A percentile compares a stretch with the other conserved stretches of the same genome.
Evolutionary conservation across 2,888 invertebrate species (phyloP).

Genomic region (Endotricha flammealis): DNA sequence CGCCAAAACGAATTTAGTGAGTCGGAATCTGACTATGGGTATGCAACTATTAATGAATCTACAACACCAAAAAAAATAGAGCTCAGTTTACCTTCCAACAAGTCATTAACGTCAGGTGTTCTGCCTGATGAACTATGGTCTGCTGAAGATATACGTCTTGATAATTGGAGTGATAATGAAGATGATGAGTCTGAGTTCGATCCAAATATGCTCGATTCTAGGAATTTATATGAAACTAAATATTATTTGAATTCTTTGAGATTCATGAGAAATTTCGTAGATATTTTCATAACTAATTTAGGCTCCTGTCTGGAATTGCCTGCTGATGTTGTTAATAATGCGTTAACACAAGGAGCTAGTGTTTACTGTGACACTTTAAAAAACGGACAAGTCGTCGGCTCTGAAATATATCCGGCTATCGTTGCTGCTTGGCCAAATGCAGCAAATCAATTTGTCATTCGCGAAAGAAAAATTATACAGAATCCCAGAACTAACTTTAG

Average conservation of each 20-base stretch:
- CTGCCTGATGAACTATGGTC: constrained; percentile 75
- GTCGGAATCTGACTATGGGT: constrained; percentile 80
- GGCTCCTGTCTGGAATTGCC: constrained; percentile 79
- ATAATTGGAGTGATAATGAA: constrained; percentile 60
- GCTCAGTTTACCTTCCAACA: constrained; percentile 52
- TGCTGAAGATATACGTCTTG: constrained; percentile 55
- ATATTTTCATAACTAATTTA: constrained; percentile 79
- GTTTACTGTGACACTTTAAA: constrained; percentile 79
- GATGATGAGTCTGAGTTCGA: constrained; percentile 49
- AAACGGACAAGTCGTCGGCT: constrained; percentile 61
- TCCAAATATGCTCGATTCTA: constrained; percentile 16
- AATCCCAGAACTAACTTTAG: constrained; percentile 78
- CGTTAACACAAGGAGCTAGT: constrained; percentile 81
- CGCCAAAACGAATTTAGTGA: constrained; percentile 65
- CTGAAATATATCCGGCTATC: constrained; percentile 85
- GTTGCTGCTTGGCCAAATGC: constrained; percentile 84
- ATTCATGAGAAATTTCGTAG: constrained; percentile 84
- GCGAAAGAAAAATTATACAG: constrained; percentile 75
- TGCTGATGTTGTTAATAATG: constrained; percentile 68
- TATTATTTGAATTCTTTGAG: constrained; percentile 80
- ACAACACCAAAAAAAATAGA: constrained; percentile 78
- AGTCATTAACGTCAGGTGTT: constrained; percentile 59
- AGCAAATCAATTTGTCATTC: constrained; percentile 82
- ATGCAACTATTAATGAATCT: constrained; percentile 79
- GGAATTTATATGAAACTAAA: constrained; percentile 59